Base-by-base conservation (phyloP, 2,797 vertebrate genomes). In the Leptoclinus maculatus region DNA sequence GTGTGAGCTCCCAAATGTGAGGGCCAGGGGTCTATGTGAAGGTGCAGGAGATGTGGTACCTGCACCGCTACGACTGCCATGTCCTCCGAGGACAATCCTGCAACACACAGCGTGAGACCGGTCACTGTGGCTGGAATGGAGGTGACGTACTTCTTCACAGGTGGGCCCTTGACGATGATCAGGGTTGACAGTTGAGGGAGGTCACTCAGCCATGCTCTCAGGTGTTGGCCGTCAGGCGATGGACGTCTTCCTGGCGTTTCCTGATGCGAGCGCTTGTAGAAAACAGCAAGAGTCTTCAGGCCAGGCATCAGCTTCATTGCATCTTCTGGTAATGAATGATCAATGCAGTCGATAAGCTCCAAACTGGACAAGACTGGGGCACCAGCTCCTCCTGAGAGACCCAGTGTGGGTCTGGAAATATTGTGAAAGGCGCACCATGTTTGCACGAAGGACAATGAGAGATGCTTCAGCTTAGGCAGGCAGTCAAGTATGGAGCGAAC, bases 1-100 rank as follows among this genome's bases (percentile, higher is more conserved):
- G 74, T 43, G 36, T 10, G 11, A 12, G 45, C 13, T 29, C 84
- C 83, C 67, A 85, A 23, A 49, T 59, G 53, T 19, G 78, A 85
- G 5, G 87, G 87, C 90, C 87, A 89, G 2, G 79, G 17, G 62
- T 93, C 90, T 1, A 94, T 3, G 62, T 91, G 88, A 9, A 94
- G 89, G 53, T 89, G 91, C 7, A 79, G 82, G 49, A 93, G 91
- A 60, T 87, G 21, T 4, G 91, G 91, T 16, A 89, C 38, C 63
- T 27, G 85, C 2, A 2, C 38, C 1, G 87, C 81, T 5, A 90
- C 0, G 0, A 73, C 66, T 3, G n/a, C 45, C 81, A 93, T 60
- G 43, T 93, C 89, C 23, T 36, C 11, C 0, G 58, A 32, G 1
- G 76, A 80, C 14, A 91, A 14, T 0, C 53, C 45, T 9, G 69